Percentiles rank a stretch among this genome's conserved stretches.
Conservation (phyloP, 2,113 vertebrate species). For the Zapus hudsonius region DNA sequence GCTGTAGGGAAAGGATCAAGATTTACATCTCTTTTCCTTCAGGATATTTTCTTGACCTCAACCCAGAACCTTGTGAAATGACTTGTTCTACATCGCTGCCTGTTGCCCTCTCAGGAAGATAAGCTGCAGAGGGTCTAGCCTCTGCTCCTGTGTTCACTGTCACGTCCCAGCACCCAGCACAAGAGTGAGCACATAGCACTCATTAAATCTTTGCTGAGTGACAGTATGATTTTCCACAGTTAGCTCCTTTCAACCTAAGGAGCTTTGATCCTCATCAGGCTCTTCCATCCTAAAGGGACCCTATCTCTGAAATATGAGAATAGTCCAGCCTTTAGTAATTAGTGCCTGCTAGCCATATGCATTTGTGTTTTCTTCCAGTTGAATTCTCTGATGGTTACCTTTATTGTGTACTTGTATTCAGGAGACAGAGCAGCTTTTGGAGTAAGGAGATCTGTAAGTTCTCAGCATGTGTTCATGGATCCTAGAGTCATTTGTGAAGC, state of each 20-base stretch:
- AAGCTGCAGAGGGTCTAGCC: not conserved
- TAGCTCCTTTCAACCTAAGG: not conserved
- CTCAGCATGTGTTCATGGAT: not conserved
- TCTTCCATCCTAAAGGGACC: not conserved
- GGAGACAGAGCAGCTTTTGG: not conserved
- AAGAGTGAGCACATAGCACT: not conserved
- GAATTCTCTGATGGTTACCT: not conserved
- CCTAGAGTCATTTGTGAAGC: conserved; percentile 6
- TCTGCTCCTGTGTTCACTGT: not conserved
- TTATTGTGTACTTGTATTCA: not conserved
- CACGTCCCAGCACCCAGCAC: not conserved
- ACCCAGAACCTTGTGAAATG: not conserved
- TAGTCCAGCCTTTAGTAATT: not conserved
- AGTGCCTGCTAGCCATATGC: not conserved
- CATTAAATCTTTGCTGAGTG: not conserved
- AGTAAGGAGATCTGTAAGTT: not conserved
- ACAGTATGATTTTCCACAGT: not conserved
- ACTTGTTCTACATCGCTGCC: not conserved
- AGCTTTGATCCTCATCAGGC: not conserved
- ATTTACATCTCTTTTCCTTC: not conserved
- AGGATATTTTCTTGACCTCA: not conserved
- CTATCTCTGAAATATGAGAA: not conserved
- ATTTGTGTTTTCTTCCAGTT: not conserved
- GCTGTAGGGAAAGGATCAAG: not conserved
- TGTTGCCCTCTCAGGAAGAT: not conserved